Evolutionary conservation across 2,113 vertebrate genomes (phyloP).

Genomic region (Sturnira hondurensis): DNA sequence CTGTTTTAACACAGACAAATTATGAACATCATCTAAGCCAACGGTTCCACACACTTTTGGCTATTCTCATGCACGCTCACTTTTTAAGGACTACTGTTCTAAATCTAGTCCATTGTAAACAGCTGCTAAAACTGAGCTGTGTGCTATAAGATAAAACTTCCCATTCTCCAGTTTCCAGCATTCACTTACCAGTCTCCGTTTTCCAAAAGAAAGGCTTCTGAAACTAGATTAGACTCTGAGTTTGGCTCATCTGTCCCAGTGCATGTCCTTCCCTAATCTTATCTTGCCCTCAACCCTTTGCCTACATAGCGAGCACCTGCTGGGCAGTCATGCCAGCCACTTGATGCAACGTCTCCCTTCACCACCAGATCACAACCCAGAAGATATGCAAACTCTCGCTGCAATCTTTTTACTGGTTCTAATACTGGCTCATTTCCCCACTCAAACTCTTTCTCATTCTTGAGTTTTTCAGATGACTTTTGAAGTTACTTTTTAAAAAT

Average conservation of each 20-base stretch:
- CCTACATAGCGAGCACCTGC: conserved; percentile 38
- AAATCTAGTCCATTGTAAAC: background rate
- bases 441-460: background rate
- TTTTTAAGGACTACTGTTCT: background rate
- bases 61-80: background rate
- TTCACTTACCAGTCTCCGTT: background rate
- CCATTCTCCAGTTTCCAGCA: background rate
- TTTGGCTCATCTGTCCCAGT: background rate
- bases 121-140: background rate
- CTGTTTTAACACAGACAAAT: background rate
- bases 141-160: background rate
- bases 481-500: background rate
- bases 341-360: background rate
- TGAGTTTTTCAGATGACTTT: background rate
- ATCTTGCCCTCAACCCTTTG: conserved; percentile 57
- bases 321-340: background rate
- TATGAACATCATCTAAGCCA: background rate
- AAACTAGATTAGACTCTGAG: background rate
- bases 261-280: conserved; percentile 32
- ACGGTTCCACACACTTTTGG: background rate
- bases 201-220: background rate
- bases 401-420: background rate
- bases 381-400: background rate
- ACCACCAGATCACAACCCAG: background rate
- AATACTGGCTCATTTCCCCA: background rate